Base-by-base conservation (phyloP, 2,113 vertebrate genomes). In the Hemiscyllium ocellatum region DNA sequence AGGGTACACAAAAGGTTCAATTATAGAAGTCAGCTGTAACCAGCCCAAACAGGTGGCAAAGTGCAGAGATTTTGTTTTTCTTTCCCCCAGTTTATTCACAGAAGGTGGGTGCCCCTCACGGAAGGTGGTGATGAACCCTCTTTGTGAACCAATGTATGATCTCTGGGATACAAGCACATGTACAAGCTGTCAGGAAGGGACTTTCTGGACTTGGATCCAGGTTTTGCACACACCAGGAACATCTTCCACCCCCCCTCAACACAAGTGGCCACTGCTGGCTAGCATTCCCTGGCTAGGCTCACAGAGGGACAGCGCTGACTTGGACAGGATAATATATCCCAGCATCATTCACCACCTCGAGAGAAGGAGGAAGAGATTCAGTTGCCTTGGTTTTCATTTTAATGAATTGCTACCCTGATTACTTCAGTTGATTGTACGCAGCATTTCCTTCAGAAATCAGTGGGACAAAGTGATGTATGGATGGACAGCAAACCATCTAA, bases 211-310 rank as follows among this genome's bases (percentile, higher is more conserved):
- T 61, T 61, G 12, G 56, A 61, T 12, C 56, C 56, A 61, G 56
- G 10, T 61, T 61, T 61, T 61, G 42, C 42, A 47, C n/a, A 19
- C 0, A 15, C 78, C 78, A 83, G 78, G 12, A 17, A 42, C 78
- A 3, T 15, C 3, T 1, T 26, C 0, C n/a, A n/a, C 5, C 37
- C 26, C 8, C 15, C n/a, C 80, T 6, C 42, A 20, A 0, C 2
- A 20, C 4, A 85, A 5, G 3, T 8, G 19, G 37, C 10, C 85
- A 50, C 22, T 87, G 85, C 20, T 19, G 10, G 85, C 47, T 42
- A 26, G 26, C 22, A 89, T 13, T 83, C 15, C 19, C n/a, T n/a
- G n/a, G 13, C 78, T 52, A 89, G 24, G 24, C 86, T 89, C 86
- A 56, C 8, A 61, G 24, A 13, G 52, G 86, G 26, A 89, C 50